Conservation (phyloP, 2,888 invertebrate genomes). For the Unio pictorum region DNA sequence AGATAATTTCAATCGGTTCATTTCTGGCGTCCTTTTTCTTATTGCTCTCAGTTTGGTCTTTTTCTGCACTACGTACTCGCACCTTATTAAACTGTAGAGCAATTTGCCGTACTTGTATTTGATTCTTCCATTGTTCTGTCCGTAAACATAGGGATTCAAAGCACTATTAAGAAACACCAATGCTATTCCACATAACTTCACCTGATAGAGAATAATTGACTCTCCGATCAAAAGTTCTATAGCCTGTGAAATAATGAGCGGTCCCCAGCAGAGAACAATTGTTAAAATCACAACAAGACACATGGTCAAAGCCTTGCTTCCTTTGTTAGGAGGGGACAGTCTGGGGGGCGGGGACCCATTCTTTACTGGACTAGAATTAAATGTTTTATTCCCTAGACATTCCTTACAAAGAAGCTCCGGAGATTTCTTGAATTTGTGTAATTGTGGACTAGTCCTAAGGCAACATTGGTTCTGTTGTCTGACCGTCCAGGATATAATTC, state of each 20-base stretch:
- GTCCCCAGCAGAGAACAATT: slow-evolving; percentile 56
- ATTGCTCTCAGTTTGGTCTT: slow-evolving; percentile 6
- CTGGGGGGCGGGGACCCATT: slow-evolving; percentile 18
- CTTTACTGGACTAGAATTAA: slow-evolving; percentile 13
- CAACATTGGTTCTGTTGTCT: slow-evolving; percentile 28
- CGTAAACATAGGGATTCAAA: slow-evolving; percentile 59
- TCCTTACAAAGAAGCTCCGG: slow-evolving; percentile 22
- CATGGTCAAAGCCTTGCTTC: slow-evolving; percentile 55
- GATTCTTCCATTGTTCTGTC: slow-evolving; percentile 47
- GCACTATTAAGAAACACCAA: slow-evolving; percentile 62
- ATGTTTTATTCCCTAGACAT: slow-evolving; percentile 15
- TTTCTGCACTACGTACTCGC: slow-evolving; percentile 13
- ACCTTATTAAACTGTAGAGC: slow-evolving; percentile 20
- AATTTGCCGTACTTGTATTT: slow-evolving; percentile 40
- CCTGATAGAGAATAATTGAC: slow-evolving; percentile 59
- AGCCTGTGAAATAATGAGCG: slow-evolving; percentile 55
- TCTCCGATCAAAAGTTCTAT: slow-evolving; percentile 52
- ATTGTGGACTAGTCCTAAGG: slow-evolving; percentile 2
- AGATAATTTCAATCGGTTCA: slow-evolving; percentile 10
- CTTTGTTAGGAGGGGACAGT: slow-evolving; percentile 45
- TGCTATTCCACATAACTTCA: slow-evolving; percentile 61
- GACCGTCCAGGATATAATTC: slow-evolving; percentile 49
- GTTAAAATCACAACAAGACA: slow-evolving; percentile 57
- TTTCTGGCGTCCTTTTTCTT: slow-evolving; percentile 9
- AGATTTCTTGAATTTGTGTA: slow-evolving; percentile 4